Evolutionary conservation across 2,888 invertebrate genomes (phyloP).

Genomic region (Tholera decimalis): DNA sequence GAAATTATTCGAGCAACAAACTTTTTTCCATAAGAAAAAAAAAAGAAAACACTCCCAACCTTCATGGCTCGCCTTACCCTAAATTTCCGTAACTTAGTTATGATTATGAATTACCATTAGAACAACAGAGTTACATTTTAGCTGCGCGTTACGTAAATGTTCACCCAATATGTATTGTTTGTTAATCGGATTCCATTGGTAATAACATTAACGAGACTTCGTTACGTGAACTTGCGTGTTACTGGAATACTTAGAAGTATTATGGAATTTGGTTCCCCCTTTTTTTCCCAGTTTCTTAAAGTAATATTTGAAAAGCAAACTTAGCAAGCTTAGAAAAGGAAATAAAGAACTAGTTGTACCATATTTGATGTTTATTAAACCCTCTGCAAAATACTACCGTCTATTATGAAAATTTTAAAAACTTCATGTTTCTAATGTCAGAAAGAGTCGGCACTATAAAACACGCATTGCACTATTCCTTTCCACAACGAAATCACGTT

Average conservation of each 20-base stretch:
- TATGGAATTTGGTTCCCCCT: slow-evolving; percentile 2
- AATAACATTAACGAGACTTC: slow-evolving; percentile 76
- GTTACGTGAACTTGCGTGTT: slow-evolving; percentile 54
- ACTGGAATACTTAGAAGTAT: slow-evolving; percentile 49
- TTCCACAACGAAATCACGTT: not conserved
- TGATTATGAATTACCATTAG: slow-evolving; percentile 34
- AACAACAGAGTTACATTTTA: slow-evolving; percentile 48
- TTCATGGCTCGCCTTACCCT: slow-evolving; percentile 41
- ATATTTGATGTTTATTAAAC: too few relatives aligned
- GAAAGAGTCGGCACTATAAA: not conserved
- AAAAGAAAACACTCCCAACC: slow-evolving; percentile 10
- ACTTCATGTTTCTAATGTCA: not conserved
- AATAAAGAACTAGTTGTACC: too few relatives aligned
- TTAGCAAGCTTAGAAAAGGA: too few relatives aligned
- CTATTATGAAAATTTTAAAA: too few relatives aligned
- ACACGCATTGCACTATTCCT: not conserved
- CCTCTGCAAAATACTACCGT: too few relatives aligned
- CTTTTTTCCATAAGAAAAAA: not conserved
- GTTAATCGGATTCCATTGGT: slow-evolving; percentile 76
- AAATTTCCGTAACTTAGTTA: slow-evolving; percentile 54
- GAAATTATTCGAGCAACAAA: slow-evolving; percentile 2
- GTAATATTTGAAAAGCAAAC: too few relatives aligned
- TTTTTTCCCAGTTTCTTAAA: not conserved
- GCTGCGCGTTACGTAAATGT: slow-evolving; percentile 64
- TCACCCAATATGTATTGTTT: slow-evolving; percentile 73